These are phyloP conservation scores for Athrips mouffetella DNA, from an alignment of 2,888 invertebrate genomes.

Conservation along the genomic window DNA sequence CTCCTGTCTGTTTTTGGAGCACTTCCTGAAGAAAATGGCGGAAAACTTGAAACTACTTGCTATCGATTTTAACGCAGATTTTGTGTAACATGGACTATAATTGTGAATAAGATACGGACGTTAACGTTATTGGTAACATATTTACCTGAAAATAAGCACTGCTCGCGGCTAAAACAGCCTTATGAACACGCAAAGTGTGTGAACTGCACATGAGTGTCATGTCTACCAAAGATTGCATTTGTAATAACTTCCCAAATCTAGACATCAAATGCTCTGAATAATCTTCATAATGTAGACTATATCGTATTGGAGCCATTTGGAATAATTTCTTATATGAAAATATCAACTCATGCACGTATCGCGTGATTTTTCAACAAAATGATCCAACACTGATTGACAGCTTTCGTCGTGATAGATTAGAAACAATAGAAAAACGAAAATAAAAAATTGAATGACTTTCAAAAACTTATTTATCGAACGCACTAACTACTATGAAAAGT, in stretches of 20 bases:
- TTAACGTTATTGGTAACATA: background rate
- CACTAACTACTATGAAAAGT: background rate
- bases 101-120: too few relatives aligned
- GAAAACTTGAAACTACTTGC: constrained; percentile 1
- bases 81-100: background rate
- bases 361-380: constrained; percentile 1
- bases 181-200: constrained; percentile 85
- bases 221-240: constrained; percentile 85
- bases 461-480: constrained; percentile 21
- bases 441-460: constrained; percentile 27
- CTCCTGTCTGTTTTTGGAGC: constrained; percentile 76
- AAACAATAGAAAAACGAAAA: constrained; percentile 39
- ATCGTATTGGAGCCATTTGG: constrained; percentile 74
- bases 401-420: constrained; percentile 20
- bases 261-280: constrained; percentile 83
- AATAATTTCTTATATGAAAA: constrained; percentile 16
- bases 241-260: constrained; percentile 83
- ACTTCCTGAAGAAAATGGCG: constrained; percentile 64
- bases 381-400: constrained; percentile 17
- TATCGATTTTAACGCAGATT: background rate
- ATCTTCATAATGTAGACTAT: constrained; percentile 83
- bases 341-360: constrained; percentile 8
- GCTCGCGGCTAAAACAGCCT: constrained; percentile 84
- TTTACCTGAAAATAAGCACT: constrained; percentile 85
- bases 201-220: constrained; percentile 86